Evolutionary conservation across 2,797 vertebrate genomes (phyloP), one percentile per base, ranked within the genome.

Genomic region (Coregonus suidteri): DNA sequence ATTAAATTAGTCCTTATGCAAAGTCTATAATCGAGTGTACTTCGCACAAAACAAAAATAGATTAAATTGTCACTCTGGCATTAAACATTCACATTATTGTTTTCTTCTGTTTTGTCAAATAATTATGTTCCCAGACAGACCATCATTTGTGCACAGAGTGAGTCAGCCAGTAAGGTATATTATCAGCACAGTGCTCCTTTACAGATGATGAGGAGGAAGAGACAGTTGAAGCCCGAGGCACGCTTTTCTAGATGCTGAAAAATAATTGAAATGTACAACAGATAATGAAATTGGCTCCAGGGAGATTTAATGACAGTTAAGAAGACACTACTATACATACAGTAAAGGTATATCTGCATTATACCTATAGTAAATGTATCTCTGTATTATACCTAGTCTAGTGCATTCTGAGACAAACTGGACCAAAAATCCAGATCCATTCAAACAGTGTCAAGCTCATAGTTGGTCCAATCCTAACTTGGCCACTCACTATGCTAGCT

Each of bases 11-110:
- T 81, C 84, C 82, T 41, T 41, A 67, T 75, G 71, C 84, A 79
- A 73, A 73, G 77, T 84, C 79, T 85, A 74, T 37, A 79, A 51
- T 77, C 79, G 76, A 84, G 65, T 67, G 77, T 81, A 77, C 84
- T 53, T 83, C 85, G 77, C 78, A 79, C 83, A 78, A 14, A 68
- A 52, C 75, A 16, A 56, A 59, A 82, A 77, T 87, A 86, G 91
- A 92, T 92, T 90, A 91, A 90, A 89, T 87, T 93, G 92, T 93
- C 91, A 90, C 86, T 91, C 88, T 70, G 85, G 81, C 78, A 20
- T 83, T 85, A 89, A 77, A 82, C 77, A 76, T 85, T 84, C 41
- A 83, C 86, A 87, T 88, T 1, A 89, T 86, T 89, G 77, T 86
- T 90, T 90, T 71, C 47, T 71, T 85, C 75, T 78, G 82, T 89